A percentile compares a stretch with the other conserved stretches of the same genome.
phyloP scores from a whole-genome alignment of 2,888 invertebrate species.

The Drosophila rubida region DNA sequence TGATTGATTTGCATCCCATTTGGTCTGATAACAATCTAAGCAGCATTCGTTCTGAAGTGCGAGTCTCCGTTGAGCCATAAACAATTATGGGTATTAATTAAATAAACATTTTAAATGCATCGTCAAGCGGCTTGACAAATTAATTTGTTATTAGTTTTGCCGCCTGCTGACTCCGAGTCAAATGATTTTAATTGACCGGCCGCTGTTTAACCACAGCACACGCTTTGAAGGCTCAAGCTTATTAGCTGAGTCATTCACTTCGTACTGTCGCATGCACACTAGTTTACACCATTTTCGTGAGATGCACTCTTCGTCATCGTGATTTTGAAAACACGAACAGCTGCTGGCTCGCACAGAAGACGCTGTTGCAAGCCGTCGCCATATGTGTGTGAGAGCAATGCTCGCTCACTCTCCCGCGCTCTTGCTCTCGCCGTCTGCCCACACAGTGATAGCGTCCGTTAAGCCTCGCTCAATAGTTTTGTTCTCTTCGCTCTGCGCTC shows the following conservation, averaged over 20 bases:
- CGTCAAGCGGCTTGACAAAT: conserved; percentile 69
- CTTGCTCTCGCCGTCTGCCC: conserved; percentile 1
- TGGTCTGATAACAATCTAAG: conserved; percentile 2
- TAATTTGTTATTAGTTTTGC: conserved; percentile 64
- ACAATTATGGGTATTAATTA: conserved; percentile 72
- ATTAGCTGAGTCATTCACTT: conserved; percentile 20
- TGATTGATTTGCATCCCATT: conserved; percentile 70
- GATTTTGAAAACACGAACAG: conserved; percentile 53
- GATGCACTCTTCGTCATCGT: conserved; percentile 8
- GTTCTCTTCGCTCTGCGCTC: conserved; percentile 39
- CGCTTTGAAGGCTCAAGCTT: conserved; percentile 8
- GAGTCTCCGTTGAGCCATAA: conserved; percentile 4
- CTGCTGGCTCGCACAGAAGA: conserved; percentile 63
- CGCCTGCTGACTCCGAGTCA: conserved; percentile 41
- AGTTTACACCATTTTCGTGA: conserved; percentile 2
- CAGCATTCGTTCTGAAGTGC: conserved; percentile 14
- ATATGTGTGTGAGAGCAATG: conserved; percentile 9
- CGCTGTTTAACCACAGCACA: conserved; percentile 13
- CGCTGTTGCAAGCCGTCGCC: conserved; percentile 16
- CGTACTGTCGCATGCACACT: background rate
- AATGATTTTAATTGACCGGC: conserved; percentile 64
- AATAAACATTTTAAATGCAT: conserved; percentile 69
- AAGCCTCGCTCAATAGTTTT: conserved; percentile 51
- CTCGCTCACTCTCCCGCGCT: background rate
- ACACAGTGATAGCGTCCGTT: conserved; percentile 28